Conservation (phyloP, 2,888 invertebrate species). For the Gymnoscelis rufifasciata region DNA sequence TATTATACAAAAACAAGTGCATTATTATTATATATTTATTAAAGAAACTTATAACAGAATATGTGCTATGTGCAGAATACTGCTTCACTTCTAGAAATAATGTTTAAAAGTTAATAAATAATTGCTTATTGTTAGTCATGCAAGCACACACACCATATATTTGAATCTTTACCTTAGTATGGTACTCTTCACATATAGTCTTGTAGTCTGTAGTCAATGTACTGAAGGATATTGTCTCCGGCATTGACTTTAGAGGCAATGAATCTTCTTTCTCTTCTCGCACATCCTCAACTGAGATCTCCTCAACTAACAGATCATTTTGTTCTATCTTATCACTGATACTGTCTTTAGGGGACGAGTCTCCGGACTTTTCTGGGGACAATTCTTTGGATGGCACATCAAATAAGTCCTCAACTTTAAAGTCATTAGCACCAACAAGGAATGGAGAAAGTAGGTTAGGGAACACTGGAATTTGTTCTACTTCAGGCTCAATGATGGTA, state of each 20-base stretch:
- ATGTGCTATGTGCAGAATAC: no score
- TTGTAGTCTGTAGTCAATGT: conserved; percentile 85
- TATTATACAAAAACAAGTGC: no score
- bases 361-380: conserved; percentile 29
- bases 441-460: conserved; percentile 62
- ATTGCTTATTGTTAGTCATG: not conserved
- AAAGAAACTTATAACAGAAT: no score
- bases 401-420: conserved; percentile 53
- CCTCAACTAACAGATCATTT: conserved; percentile 62
- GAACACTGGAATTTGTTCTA: conserved; percentile 56
- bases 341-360: conserved; percentile 44
- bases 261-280: conserved; percentile 45
- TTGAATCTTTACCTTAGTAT: conserved; percentile 79
- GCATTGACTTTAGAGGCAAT: conserved; percentile 57
- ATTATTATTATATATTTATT: no score
- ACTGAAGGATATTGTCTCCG: conserved; percentile 70
- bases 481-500: conserved; percentile 46
- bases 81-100: no score
- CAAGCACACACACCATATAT: conserved; percentile 29
- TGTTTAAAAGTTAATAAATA: not conserved
- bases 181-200: conserved; percentile 84
- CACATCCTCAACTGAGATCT: conserved; percentile 57
- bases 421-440: conserved; percentile 53
- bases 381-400: conserved; percentile 20
- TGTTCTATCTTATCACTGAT: conserved; percentile 57